phyloP scores from a whole-genome alignment of 2,888 invertebrate species.

The Chrysomela aeneicollis region DNA sequence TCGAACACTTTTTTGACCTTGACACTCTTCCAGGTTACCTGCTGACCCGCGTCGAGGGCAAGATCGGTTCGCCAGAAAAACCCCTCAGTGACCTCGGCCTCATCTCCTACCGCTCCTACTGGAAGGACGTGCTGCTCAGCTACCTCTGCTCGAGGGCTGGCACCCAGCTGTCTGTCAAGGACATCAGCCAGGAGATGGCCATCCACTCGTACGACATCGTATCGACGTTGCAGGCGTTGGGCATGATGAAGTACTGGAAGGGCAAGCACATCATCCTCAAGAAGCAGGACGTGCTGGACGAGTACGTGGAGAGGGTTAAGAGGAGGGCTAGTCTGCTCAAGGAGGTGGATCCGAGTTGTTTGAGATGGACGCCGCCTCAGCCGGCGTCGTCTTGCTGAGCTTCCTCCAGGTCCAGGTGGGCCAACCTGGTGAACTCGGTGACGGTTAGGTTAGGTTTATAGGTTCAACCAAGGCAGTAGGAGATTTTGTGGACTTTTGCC shows the following conservation, averaged over 20 bases:
- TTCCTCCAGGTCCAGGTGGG: too few species aligned
- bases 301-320: conserved; percentile 85
- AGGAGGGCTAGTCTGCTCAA: conserved; percentile 79
- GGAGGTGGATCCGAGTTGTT: conserved; percentile 85
- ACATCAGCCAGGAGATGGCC: conserved; percentile 90
- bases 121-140: conserved; percentile 95
- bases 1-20: too few species aligned
- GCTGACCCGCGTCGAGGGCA: conserved; percentile 92
- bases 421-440: too few species aligned
- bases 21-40: conserved; percentile 99
- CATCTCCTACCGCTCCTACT: conserved; percentile 97
- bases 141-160: conserved; percentile 90
- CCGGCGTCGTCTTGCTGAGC: conserved; percentile 57
- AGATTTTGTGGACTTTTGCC: too few species aligned
- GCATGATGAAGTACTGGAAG: conserved; percentile 99
- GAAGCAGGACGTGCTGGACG: conserved; percentile 93
- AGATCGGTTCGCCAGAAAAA: conserved; percentile 99
- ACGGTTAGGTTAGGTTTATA: too few species aligned
- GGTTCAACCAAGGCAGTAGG: too few species aligned
- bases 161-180: conserved; percentile 89
- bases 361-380: conserved; percentile 86
- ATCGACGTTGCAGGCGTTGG: conserved; percentile 93
- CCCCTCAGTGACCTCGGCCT: conserved; percentile 97
- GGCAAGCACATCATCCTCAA: conserved; percentile 92
- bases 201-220: conserved; percentile 98